Conservation (phyloP, 2,113 vertebrate species). For the Propithecus coquereli region DNA sequence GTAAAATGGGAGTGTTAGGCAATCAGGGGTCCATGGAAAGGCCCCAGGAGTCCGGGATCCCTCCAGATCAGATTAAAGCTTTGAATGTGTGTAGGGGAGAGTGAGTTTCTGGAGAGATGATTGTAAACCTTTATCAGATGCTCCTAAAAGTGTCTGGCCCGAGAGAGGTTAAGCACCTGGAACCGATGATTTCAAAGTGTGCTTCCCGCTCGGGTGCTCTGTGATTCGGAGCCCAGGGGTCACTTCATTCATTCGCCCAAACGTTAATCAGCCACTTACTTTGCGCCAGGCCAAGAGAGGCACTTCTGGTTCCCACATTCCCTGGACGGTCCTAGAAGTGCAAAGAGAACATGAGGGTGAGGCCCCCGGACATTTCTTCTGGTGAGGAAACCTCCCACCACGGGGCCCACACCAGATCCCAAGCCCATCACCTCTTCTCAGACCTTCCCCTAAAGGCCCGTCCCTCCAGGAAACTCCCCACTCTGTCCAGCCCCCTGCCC, state of each 20-base stretch:
- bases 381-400: neutral
- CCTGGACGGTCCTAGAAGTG: neutral
- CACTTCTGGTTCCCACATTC: neutral
- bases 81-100: neutral
- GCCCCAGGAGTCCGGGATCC: too few relatives aligned
- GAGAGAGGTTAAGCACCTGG: too few relatives aligned
- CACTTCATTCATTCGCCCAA: neutral
- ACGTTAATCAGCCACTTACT: neutral
- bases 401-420: neutral
- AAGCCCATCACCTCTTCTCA: neutral
- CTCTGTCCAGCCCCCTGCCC: rapidly evolving
- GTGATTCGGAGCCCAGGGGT: neutral
- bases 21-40: neutral
- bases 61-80: neutral
- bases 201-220: neutral
- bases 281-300: too few relatives aligned
- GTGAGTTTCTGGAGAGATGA: neutral
- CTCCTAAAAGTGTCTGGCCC: neutral
- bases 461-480: neutral
- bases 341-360: neutral
- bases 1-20: neutral
- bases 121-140: neutral
- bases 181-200: neutral
- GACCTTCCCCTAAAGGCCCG: neutral
- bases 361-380: neutral